Conservation (phyloP, 1,140 invertebrate species). For the Nasonia vitripennis region DNA sequence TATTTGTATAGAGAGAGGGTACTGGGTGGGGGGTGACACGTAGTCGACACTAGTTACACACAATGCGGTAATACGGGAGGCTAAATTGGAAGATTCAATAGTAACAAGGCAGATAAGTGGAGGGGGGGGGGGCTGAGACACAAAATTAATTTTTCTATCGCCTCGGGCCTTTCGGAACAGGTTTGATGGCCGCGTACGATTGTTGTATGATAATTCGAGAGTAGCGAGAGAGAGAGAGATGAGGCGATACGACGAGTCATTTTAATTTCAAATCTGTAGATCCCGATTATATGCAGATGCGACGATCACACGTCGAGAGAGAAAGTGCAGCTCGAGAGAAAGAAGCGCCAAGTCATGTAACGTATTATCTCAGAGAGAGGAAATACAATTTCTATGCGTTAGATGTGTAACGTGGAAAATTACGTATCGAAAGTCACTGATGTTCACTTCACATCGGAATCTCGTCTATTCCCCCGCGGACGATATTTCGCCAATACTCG, state of each 20-base stretch:
- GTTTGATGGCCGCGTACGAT: not conserved
- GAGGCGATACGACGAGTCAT: not conserved
- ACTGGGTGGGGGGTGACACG: not conserved
- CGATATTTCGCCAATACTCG: not conserved
- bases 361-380: no score
- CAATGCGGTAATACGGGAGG: not conserved
- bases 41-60: not conserved
- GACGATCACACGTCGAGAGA: not conserved
- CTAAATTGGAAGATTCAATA: slow-evolving; percentile 4
- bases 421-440: no score
- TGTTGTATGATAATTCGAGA: not conserved
- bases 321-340: not conserved
- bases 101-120: not conserved
- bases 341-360: not conserved
- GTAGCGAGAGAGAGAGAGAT: no score
- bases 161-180: not conserved
- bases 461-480: not conserved
- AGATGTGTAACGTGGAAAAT: not conserved
- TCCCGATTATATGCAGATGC: not conserved
- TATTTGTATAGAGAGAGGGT: not conserved
- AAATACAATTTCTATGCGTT: not conserved
- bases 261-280: not conserved
- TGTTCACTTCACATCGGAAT: not conserved
- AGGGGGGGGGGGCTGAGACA: not conserved
- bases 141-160: not conserved